These are phyloP conservation scores for Periophthalmus magnuspinnatus DNA, from an alignment of 2,797 vertebrate species.

Conservation along the genomic window DNA sequence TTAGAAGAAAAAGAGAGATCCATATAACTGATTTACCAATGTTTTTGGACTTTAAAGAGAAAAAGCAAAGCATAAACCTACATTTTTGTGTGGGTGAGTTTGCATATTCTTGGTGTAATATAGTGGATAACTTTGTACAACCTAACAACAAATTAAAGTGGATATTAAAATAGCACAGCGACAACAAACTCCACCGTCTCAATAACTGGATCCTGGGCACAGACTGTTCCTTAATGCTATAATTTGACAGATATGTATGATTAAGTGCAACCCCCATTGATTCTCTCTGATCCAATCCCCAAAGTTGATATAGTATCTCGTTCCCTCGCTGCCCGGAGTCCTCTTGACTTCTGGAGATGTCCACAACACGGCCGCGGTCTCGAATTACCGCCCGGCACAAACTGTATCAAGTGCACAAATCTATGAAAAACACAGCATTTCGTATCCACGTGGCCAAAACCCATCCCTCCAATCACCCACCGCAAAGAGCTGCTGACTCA, in stretches of 20 bases:
- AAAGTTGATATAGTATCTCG: constrained; percentile 13
- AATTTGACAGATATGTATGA: constrained; percentile 30
- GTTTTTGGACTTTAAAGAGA: too few species aligned
- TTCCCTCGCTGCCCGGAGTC: constrained; percentile 4
- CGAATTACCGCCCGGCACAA: constrained; percentile 64
- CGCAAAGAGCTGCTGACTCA: constrained; percentile 69
- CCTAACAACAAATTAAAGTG: too few species aligned
- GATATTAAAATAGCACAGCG: neutral
- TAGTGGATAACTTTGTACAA: neutral
- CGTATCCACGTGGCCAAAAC: constrained; percentile 55
- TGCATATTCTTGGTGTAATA: neutral
- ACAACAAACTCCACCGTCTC: neutral
- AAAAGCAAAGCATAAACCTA: too few species aligned
- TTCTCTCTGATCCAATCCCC: constrained; percentile 31
- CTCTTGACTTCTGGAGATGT: constrained; percentile 34
- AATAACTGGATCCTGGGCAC: neutral
- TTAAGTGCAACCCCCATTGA: constrained; percentile 29
- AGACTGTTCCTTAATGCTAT: constrained; percentile 28
- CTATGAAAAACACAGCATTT: constrained; percentile 75
- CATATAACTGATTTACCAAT: too few species aligned
- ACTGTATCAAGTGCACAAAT: constrained; percentile 76
- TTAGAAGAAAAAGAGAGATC: too few species aligned
- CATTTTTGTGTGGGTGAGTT: neutral
- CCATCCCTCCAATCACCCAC: constrained; percentile 34
- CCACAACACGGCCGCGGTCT: constrained; percentile 43